Conservation (phyloP, 2,797 vertebrate genomes). For the Sebastes minor region DNA sequence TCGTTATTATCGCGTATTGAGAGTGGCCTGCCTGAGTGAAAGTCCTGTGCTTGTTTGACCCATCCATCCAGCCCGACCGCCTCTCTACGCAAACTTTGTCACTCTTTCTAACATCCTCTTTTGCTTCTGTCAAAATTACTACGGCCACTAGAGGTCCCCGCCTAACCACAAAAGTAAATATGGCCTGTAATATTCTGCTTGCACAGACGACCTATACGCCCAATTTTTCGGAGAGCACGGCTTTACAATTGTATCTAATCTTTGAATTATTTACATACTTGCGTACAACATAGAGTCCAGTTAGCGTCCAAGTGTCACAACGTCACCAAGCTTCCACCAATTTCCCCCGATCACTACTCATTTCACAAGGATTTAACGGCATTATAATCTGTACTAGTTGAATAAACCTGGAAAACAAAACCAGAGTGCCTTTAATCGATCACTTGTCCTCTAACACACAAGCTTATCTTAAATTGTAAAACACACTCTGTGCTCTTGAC, state of each 20-base stretch:
- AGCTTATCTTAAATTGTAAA: not conserved
- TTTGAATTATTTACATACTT: not conserved
- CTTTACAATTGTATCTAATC: not conserved
- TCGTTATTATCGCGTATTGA: too few species aligned
- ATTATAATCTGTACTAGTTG: fast-evolving
- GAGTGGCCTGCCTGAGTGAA: too few species aligned
- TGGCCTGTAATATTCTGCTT: not conserved
- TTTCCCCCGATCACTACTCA: not conserved
- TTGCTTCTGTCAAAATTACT: not conserved
- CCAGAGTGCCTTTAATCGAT: not conserved
- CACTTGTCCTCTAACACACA: not conserved
- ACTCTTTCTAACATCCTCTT: not conserved
- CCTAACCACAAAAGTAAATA: not conserved
- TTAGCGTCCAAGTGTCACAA: not conserved
- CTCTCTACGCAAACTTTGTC: not conserved
- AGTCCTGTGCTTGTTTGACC: too few species aligned
- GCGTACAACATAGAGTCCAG: not conserved
- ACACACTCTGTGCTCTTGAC: not conserved
- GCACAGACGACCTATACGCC: not conserved
- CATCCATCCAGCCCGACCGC: too few species aligned
- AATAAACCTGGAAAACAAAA: not conserved
- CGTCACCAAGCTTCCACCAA: not conserved
- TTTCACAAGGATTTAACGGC: not conserved
- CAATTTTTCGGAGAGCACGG: not conserved
- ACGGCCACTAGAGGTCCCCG: fast-evolving